Conservation (phyloP, 1,140 invertebrate genomes). For the Oncopeltus fasciatus region DNA sequence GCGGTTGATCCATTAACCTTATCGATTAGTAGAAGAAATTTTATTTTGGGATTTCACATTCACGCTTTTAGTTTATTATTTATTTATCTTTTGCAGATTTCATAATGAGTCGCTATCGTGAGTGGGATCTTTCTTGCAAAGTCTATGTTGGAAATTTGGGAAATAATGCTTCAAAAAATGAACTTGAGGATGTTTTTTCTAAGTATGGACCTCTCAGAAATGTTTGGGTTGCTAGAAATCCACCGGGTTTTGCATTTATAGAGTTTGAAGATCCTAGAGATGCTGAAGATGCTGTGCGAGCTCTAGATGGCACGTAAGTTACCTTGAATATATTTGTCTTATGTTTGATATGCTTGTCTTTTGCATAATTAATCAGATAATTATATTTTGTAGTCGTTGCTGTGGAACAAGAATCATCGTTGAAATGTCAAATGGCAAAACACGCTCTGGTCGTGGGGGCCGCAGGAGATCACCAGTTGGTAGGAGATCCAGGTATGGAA, state of each 20-base stretch:
- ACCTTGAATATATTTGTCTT: not conserved
- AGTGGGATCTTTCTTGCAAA: conserved; percentile 90
- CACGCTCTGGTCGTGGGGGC: conserved; percentile 46
- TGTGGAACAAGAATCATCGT: conserved; percentile 70
- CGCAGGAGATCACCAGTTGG: conserved; percentile 22
- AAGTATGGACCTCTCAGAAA: conserved; percentile 90
- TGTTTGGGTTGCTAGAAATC: conserved; percentile 92
- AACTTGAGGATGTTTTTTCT: conserved; percentile 80
- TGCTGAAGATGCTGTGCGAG: conserved; percentile 92
- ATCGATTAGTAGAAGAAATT: too few relatives aligned
- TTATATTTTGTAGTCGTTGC: conserved; percentile 43
- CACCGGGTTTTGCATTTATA: conserved; percentile 91
- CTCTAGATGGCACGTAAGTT: conserved; percentile 83
- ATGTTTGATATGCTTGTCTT: not conserved
- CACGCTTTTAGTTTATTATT: too few relatives aligned
- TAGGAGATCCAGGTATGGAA: conserved; percentile 16
- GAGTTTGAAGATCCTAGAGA: conserved; percentile 96
- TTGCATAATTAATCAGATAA: not conserved
- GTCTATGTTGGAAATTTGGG: conserved; percentile 97
- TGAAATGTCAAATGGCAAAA: conserved; percentile 76
- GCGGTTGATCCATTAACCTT: too few relatives aligned
- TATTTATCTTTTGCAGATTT: too few relatives aligned
- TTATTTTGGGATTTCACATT: too few relatives aligned
- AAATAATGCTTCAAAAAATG: conserved; percentile 78
- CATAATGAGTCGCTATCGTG: conserved; percentile 59